These are phyloP conservation scores for Eidolon helvum DNA, from an alignment of 2,113 vertebrate species.

Conservation along the genomic window DNA sequence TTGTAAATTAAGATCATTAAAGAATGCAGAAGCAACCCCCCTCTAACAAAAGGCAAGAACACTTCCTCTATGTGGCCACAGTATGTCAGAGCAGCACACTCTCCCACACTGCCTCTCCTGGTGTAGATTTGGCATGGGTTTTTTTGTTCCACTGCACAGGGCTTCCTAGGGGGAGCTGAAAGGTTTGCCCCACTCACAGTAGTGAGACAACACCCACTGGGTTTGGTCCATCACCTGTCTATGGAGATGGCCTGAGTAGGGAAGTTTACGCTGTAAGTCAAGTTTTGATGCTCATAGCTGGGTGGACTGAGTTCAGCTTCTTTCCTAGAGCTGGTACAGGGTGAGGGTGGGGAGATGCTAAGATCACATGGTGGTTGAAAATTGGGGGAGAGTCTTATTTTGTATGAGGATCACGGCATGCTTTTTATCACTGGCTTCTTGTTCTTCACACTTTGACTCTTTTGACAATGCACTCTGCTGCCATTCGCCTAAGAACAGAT, in stretches of 20 bases:
- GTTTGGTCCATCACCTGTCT: not conserved
- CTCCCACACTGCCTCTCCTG: rapidly evolving
- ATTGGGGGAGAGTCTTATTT: not conserved
- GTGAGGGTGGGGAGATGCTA: not conserved
- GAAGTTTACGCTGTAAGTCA: rapidly evolving
- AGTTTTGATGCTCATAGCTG: not conserved
- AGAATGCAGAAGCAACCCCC: not conserved
- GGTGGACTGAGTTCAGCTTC: not conserved
- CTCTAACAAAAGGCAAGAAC: not conserved
- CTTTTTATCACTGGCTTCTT: not conserved
- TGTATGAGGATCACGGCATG: not conserved
- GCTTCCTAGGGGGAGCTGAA: not conserved
- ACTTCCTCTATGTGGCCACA: not conserved
- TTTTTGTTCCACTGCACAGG: not conserved
- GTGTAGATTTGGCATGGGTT: not conserved
- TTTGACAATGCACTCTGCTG: rapidly evolving
- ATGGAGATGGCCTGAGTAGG: no score
- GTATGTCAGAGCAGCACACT: not conserved
- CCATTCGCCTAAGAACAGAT: not conserved
- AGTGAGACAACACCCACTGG: not conserved
- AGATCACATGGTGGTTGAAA: no score
- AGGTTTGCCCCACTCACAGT: not conserved
- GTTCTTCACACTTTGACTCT: not conserved
- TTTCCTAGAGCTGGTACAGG: not conserved
- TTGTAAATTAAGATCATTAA: not conserved